Percentiles rank a stretch among this genome's conserved stretches.
Conservation (phyloP, 2,113 vertebrate genomes). For the Bostrychus sinensis region DNA sequence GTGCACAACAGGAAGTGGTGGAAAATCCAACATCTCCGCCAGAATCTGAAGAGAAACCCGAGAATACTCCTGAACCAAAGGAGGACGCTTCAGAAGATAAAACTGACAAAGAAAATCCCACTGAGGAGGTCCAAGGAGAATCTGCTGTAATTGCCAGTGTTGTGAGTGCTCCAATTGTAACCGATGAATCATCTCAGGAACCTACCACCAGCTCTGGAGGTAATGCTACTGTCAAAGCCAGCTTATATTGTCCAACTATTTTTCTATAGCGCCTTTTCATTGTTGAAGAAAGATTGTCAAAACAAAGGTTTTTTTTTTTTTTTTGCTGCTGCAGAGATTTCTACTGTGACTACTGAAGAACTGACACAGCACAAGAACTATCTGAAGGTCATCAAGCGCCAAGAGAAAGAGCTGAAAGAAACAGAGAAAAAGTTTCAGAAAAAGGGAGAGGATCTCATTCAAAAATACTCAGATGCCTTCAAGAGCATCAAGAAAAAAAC, state of each 20-base stretch:
- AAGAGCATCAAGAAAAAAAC: slow-evolving; percentile 77
- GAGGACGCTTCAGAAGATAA: slow-evolving; percentile 25
- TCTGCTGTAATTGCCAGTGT: slow-evolving; percentile 20
- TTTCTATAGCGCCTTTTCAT: slow-evolving; percentile 5
- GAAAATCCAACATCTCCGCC: slow-evolving; percentile 9
- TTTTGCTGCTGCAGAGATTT: slow-evolving; percentile 76
- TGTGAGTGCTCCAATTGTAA: not conserved
- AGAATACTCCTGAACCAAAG: slow-evolving; percentile 20
- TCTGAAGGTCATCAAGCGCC: slow-evolving; percentile 88
- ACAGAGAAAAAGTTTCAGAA: slow-evolving; percentile 85
- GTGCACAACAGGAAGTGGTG: not conserved
- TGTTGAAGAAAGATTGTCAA: not conserved
- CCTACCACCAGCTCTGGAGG: slow-evolving; percentile 15
- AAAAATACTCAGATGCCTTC: slow-evolving; percentile 82
- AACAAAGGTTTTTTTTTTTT: not conserved
- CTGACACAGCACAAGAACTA: slow-evolving; percentile 88
- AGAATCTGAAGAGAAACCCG: slow-evolving; percentile 30
- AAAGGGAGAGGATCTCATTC: slow-evolving; percentile 86
- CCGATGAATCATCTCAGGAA: slow-evolving; percentile 34
- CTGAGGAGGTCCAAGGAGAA: slow-evolving; percentile 15
- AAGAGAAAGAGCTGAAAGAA: slow-evolving; percentile 91
- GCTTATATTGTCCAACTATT: not conserved
- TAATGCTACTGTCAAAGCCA: slow-evolving; percentile 29
- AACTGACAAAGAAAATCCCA: not conserved
- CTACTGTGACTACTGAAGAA: slow-evolving; percentile 83